phyloP scores from a whole-genome alignment of 2,113 vertebrate genomes.

The Oophaga pumilio region DNA sequence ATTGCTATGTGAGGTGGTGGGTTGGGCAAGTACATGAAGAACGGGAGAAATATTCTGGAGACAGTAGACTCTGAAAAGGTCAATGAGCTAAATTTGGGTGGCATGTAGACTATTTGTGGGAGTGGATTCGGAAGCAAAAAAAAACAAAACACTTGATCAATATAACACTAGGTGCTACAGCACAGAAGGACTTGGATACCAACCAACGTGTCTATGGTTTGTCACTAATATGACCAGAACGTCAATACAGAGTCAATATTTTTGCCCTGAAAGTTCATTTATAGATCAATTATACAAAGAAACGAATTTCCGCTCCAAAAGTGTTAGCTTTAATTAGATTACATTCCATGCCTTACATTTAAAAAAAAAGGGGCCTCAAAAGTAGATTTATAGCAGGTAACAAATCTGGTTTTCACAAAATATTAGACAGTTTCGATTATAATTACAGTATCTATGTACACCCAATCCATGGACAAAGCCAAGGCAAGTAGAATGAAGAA shows the following conservation, averaged over 20 bases:
- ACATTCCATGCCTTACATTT: too few species aligned
- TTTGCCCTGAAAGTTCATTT: too few species aligned
- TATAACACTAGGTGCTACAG: background rate
- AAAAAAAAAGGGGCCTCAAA: background rate
- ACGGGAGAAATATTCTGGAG: constrained; percentile 1
- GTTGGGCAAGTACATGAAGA: constrained; percentile 17
- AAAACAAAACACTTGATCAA: background rate
- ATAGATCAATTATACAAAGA: too few species aligned
- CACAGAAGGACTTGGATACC: background rate
- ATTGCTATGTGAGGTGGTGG: constrained; percentile 24
- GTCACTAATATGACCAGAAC: too few species aligned
- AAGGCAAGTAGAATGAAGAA: background rate
- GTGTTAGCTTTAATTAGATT: too few species aligned
- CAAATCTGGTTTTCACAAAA: background rate
- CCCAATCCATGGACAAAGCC: too few species aligned
- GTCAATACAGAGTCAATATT: too few species aligned
- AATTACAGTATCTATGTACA: too few species aligned
- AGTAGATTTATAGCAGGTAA: background rate
- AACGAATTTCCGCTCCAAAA: too few species aligned
- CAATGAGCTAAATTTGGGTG: constrained; percentile 2
- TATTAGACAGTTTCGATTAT: background rate
- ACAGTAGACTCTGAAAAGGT: constrained; percentile 39
- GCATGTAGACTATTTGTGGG: background rate
- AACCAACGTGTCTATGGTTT: background rate
- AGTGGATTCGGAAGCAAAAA: constrained; percentile 7